A percentile compares a stretch with the other conserved stretches of the same genome.
phyloP scores from a whole-genome alignment of 2,888 invertebrate genomes.

The Bombylius discolor region DNA sequence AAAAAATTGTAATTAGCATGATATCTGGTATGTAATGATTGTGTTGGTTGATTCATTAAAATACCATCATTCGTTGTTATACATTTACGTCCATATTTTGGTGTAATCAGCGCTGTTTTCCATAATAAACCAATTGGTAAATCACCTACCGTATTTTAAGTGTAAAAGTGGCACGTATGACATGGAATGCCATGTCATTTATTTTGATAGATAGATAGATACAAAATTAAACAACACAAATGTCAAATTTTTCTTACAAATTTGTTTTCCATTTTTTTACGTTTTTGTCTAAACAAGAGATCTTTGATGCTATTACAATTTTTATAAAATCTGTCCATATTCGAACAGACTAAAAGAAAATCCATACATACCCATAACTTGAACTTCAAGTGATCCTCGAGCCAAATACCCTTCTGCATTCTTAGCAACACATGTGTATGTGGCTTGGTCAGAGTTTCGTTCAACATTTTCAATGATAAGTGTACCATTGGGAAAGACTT shows the following conservation, averaged over 20 bases:
- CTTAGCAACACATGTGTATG: constrained; percentile 86
- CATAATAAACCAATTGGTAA: constrained; percentile 63
- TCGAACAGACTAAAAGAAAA: not conserved
- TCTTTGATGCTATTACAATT: too few species aligned
- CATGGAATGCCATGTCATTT: constrained; percentile 58
- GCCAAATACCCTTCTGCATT: constrained; percentile 85
- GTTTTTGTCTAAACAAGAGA: too few species aligned
- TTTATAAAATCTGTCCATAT: too few species aligned
- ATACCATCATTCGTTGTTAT: constrained; percentile 47
- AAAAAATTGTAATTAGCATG: constrained; percentile 64
- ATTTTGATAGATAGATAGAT: constrained; percentile 60
- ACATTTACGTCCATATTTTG: constrained; percentile 41
- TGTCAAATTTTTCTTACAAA: too few species aligned
- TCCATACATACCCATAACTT: constrained; percentile 84
- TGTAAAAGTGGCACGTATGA: too few species aligned
- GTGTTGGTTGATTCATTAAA: constrained; percentile 46
- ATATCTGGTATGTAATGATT: constrained; percentile 52
- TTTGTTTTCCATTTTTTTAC: too few species aligned
- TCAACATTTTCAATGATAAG: constrained; percentile 90
- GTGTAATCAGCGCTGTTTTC: constrained; percentile 25
- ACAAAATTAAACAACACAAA: constrained; percentile 54
- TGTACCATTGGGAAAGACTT: constrained; percentile 85
- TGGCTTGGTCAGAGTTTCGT: constrained; percentile 81
- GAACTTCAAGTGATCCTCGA: constrained; percentile 76
- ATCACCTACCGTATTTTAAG: constrained; percentile 55